A percentile compares a stretch with the other conserved stretches of the same genome.
Evolutionary conservation across 2,113 vertebrate genomes (phyloP).

Genomic region (Toxotes chatareus): DNA sequence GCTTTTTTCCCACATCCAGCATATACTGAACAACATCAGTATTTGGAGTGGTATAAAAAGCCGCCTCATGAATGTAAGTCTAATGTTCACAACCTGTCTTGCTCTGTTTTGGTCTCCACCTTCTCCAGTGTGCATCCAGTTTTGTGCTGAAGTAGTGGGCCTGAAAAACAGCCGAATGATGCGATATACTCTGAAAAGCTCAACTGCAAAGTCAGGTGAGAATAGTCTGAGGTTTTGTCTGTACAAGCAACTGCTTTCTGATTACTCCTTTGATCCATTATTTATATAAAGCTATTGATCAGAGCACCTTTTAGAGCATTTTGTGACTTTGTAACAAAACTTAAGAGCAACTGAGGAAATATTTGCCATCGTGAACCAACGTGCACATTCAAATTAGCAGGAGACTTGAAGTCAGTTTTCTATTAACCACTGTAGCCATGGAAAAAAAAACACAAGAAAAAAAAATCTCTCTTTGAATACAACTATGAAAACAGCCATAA

Average conservation of each 20-base stretch:
- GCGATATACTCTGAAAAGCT: not conserved
- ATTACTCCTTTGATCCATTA: too few relatives aligned
- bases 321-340: not conserved
- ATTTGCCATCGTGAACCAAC: not conserved
- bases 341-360: not conserved
- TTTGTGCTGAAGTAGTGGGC: not conserved
- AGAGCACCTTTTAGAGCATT: not conserved
- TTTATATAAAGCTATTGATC: not conserved
- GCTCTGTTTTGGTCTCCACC: not conserved
- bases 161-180: not conserved
- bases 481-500: too few relatives aligned
- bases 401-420: not conserved
- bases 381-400: not conserved
- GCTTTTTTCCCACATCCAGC: not conserved
- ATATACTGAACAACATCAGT: too few relatives aligned
- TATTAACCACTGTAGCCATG: not conserved
- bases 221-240: not conserved
- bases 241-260: not conserved
- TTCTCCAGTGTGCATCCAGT: not conserved
- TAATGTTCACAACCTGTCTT: not conserved
- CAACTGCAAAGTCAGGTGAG: not conserved
- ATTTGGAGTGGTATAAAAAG: too few relatives aligned
- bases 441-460: too few relatives aligned
- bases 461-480: too few relatives aligned
- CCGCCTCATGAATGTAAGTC: not conserved